These are phyloP conservation scores for Aphaenogaster floridana DNA, from an alignment of 1,140 invertebrate species.

Conservation along the genomic window DNA sequence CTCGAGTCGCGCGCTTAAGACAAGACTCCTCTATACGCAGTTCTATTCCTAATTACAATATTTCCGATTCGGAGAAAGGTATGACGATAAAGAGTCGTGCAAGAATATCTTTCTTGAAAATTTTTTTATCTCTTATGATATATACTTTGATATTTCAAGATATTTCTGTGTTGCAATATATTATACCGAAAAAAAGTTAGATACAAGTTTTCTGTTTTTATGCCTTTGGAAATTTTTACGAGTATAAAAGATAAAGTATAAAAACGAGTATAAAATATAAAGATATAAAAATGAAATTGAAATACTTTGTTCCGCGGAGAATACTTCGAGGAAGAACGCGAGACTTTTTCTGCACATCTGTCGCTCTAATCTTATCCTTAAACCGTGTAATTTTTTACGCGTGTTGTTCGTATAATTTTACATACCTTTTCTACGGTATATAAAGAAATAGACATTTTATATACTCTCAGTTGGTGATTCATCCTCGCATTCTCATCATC, in stretches of 20 bases:
- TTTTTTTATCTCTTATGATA: background rate
- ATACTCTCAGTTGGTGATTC: background rate
- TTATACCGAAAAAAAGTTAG: background rate
- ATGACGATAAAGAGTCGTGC: too few relatives aligned
- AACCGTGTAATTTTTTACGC: background rate
- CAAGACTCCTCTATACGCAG: slow-evolving; percentile 1
- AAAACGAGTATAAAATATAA: background rate
- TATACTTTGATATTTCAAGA: background rate
- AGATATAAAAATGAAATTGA: background rate
- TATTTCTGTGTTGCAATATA: background rate
- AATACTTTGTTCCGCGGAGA: background rate
- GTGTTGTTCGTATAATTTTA: background rate
- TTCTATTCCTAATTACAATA: slow-evolving; percentile 9
- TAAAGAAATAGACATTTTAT: background rate
- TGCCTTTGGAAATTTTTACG: background rate
- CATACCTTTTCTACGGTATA: background rate
- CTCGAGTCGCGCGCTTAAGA: slow-evolving; percentile 8
- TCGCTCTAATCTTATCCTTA: background rate
- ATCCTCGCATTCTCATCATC: background rate
- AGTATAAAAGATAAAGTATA: background rate
- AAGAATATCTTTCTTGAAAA: background rate
- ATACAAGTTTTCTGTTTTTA: background rate
- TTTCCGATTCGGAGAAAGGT: background rate
- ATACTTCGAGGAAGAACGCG: background rate
- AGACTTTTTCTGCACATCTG: background rate